These are phyloP conservation scores for Timandra comae DNA, from an alignment of 2,888 invertebrate genomes.

Conservation along the genomic window DNA sequence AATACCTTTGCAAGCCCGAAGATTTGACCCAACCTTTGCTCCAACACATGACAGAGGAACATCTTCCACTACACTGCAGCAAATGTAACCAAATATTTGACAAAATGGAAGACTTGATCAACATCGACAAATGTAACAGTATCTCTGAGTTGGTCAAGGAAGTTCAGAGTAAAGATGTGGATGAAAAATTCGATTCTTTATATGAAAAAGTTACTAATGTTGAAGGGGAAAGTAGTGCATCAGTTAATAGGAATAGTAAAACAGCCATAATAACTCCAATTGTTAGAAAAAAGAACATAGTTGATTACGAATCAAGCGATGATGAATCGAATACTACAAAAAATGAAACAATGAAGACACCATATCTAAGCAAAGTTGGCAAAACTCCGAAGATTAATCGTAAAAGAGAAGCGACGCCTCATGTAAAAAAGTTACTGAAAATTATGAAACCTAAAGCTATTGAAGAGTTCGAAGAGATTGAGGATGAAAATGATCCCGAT, in stretches of 20 bases:
- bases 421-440: constrained; percentile 48
- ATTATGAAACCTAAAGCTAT: constrained; percentile 46
- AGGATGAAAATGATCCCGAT: constrained; percentile 34
- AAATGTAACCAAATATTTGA: constrained; percentile 55
- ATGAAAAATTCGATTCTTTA: constrained; percentile 56
- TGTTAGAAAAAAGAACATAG: constrained; percentile 48
- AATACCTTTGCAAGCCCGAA: constrained; percentile 49
- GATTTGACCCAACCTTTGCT: constrained; percentile 46
- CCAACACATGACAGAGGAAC: constrained; percentile 46
- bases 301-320: constrained; percentile 63
- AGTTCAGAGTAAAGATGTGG: constrained; percentile 29
- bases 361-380: constrained; percentile 36
- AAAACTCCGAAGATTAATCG: constrained; percentile 51
- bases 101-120: constrained; percentile 53
- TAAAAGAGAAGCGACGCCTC: constrained; percentile 53
- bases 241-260: constrained; percentile 46
- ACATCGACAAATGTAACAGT: constrained; percentile 54
- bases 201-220: constrained; percentile 46
- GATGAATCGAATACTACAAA: constrained; percentile 37
- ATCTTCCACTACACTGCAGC: constrained; percentile 55
- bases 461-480: constrained; percentile 43
- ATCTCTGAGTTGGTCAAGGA: constrained; percentile 52
- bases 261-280: constrained; percentile 64
- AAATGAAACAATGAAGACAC: constrained; percentile 29
- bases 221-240: constrained; percentile 47